Evolutionary conservation across 2,888 invertebrate species (phyloP), one percentile per base, ranked within the genome.

Genomic region (Phragmatobia fuliginosa): DNA sequence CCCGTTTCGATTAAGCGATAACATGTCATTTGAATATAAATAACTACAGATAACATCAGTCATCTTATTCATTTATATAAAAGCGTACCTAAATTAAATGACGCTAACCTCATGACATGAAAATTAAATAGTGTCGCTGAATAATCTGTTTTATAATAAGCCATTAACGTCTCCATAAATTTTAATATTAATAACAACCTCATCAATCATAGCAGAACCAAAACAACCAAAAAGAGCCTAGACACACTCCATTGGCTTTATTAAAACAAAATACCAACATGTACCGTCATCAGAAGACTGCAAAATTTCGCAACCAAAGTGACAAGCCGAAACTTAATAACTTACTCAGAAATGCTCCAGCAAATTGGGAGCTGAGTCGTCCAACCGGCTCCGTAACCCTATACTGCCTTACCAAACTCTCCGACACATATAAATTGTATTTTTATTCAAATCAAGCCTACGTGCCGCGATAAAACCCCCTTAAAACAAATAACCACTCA

Each of bases 311-410:
- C 94, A 92, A 94, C 87, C 86, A 80, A 91, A 93, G 94, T 94
- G 94, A 94, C 94, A 94, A 91, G 93, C 88, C 92, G 94, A 94
- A 94, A 95, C 93, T 94, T 94, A 94, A 95, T 94, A 94, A 94
- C 94, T 94, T 94, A 94, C 94, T 94, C 93, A 92, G 92, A 94
- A 94, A 94, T 92, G 91, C 91, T 88, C 88, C 92, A 92, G 92
- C 94, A 93, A 94, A 94, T 94, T 94, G 94, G 94, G 91, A 94
- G 92, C 91, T 84, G 81, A 89, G 88, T 87, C 86, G 89, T 86
- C 84, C 77, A 84, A 94, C 94, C 94, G 93, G 94, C 92, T 92
- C 84, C 77, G 94, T 91, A 94, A 95, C 94, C 90, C 92, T 88
- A 94, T 88, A 94, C 93, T 87, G 91, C 89, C 90, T 90, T 88